phyloP scores from a whole-genome alignment of 2,888 invertebrate species.

The Gortyna flavago region DNA sequence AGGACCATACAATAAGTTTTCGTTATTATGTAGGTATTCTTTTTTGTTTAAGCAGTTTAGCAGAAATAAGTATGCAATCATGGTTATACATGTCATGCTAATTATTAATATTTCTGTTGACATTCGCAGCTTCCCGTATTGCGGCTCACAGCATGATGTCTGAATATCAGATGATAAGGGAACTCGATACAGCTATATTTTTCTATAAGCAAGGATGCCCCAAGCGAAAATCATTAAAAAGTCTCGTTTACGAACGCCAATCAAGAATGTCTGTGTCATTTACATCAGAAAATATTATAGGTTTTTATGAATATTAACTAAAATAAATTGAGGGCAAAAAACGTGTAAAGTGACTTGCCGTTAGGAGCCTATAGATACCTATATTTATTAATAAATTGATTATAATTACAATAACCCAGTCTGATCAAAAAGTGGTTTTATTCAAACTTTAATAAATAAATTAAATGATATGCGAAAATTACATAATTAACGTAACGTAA shows the following conservation, averaged over 20 bases:
- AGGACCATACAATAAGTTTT: conserved; percentile 40
- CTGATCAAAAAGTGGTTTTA: background rate
- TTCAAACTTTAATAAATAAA: background rate
- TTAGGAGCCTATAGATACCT: background rate
- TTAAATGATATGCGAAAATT: background rate
- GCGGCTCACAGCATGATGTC: conserved; percentile 61
- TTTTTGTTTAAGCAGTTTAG: conserved; percentile 23
- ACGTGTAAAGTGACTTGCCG: background rate
- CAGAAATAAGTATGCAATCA: conserved; percentile 30
- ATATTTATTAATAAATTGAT: background rate
- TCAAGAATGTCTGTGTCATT: conserved; percentile 6
- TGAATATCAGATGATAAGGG: conserved; percentile 60
- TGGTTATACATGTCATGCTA: conserved; percentile 39
- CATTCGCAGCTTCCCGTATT: conserved; percentile 66
- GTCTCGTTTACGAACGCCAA: conserved; percentile 9
- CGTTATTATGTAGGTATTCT: conserved; percentile 17
- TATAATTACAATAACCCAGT: background rate
- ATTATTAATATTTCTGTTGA: conserved; percentile 63
- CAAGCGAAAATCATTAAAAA: conserved; percentile 23
- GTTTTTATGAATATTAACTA: background rate
- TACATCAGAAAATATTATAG: no score
- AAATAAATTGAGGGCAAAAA: background rate
- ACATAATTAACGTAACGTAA: conserved; percentile 3
- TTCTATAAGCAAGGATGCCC: conserved; percentile 31
- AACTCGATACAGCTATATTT: conserved; percentile 60